Percentiles rank a stretch among this genome's conserved stretches.
Evolutionary conservation across 2,888 invertebrate species (phyloP).

Genomic region (Tetrapedia diversipes): DNA sequence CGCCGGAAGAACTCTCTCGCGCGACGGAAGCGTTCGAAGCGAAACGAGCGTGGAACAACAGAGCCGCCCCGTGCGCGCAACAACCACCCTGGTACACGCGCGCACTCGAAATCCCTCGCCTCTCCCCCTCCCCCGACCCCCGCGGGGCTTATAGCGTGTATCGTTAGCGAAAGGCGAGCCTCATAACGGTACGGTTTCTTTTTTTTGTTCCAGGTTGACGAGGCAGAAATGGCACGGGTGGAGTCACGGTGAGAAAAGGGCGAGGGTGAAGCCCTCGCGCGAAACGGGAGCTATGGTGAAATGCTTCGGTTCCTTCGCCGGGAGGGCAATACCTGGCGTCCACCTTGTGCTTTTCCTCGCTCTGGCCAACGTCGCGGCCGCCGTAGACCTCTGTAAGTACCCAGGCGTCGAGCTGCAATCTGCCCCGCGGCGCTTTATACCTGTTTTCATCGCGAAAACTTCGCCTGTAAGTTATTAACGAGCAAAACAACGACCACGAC

Average conservation of each 20-base stretch:
- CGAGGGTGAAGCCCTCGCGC: constrained; percentile 78
- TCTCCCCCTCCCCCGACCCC: too few species aligned
- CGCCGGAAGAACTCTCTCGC: constrained; percentile 20
- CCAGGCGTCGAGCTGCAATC: constrained; percentile 38
- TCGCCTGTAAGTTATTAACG: constrained; percentile 63
- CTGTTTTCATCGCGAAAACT: constrained; percentile 54
- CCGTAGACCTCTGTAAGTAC: constrained; percentile 79
- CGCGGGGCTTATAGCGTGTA: too few species aligned
- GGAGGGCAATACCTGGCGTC: constrained; percentile 76
- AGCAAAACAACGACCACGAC: background rate
- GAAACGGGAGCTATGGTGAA: constrained; percentile 77
- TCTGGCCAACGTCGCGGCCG: constrained; percentile 69
- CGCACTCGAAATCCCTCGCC: constrained; percentile 25
- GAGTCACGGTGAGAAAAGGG: constrained; percentile 79
- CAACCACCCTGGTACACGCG: too few species aligned
- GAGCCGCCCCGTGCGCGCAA: too few species aligned
- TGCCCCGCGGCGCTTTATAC: constrained; percentile 4
- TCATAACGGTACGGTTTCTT: constrained; percentile 43
- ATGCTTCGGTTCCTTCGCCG: constrained; percentile 75
- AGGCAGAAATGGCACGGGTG: constrained; percentile 73
- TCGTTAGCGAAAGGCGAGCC: constrained; percentile 50
- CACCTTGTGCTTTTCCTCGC: constrained; percentile 70
- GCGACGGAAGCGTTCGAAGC: constrained; percentile 40
- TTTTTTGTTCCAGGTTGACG: constrained; percentile 75
- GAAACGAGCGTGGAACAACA: constrained; percentile 35